A percentile compares a stretch with the other conserved stretches of the same genome.
These are phyloP conservation scores for Natrix natrix DNA, from an alignment of 2,797 vertebrate genomes.

Conservation along the genomic window DNA sequence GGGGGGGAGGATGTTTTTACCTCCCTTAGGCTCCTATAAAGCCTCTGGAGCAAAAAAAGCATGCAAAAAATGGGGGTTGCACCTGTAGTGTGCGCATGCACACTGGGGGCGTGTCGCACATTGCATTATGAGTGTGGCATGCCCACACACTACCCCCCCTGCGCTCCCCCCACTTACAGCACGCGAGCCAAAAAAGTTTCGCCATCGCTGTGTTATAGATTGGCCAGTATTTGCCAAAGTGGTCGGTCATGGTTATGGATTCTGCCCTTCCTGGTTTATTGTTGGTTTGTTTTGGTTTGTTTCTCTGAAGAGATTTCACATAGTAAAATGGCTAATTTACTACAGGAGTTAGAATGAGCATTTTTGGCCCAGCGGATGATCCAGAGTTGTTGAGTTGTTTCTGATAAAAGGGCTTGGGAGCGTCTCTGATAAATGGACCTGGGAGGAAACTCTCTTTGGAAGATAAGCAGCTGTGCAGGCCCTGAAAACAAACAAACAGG, in stretches of 20 bases:
- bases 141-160: no score
- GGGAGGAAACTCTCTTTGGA: conserved; percentile 58
- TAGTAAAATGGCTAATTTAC: conserved; percentile 39
- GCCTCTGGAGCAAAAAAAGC: no score
- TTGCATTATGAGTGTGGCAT: no score
- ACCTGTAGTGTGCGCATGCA: no score
- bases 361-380: conserved; percentile 41
- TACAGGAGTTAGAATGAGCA: conserved; percentile 54
- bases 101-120: no score
- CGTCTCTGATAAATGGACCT: conserved; percentile 63
- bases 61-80: no score
- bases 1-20: no score
- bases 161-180: no score
- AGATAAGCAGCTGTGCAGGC: conserved; percentile 63
- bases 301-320: not conserved
- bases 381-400: conserved; percentile 59
- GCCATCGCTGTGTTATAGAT: not conserved
- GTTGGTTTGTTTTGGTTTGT: not conserved
- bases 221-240: not conserved
- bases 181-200: no score
- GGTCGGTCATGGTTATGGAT: no score
- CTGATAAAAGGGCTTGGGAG: conserved; percentile 63
- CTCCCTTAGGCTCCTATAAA: no score
- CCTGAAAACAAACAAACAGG: conserved; percentile 66
- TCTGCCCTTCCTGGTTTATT: not conserved